Base-by-base conservation (phyloP, 23 tunicate genomes). In the Ascidia mentula region DNA sequence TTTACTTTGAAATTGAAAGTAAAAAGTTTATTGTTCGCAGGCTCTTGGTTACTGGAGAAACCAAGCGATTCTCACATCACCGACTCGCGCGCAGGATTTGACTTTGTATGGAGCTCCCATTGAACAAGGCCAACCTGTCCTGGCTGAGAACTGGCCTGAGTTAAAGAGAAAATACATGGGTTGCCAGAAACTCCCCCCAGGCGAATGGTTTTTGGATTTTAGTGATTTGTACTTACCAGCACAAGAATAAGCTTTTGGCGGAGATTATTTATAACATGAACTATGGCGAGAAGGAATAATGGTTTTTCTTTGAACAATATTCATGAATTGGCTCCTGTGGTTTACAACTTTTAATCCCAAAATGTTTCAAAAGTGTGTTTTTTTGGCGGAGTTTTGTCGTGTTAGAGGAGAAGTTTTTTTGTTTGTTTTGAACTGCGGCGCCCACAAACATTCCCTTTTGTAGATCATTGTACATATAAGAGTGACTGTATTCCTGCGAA, bases 101-200 rank as follows among this genome's bases (percentile, higher is more conserved):
- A 88, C 92, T 15, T 38, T 88, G 28, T 88, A 80, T 69, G 92
- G 92, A 30, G 92, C 92, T 32, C 87, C 92, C 18, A 38, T 82
- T 6, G 33, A 31, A 28, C 45, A 72, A 38, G 89, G 83, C 8
- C 42, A 69, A 33, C 83, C 83, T 26, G 45, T 30, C 73, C 70
- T 40, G 0, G 53, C 75, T 6, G 78, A 78, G 30, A 32, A 70
- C 40, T 40, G 59, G 33, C 37, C 37, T 74, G 32, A 75, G 28
- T 59, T 80, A 0, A 75, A 59, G 53, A 42, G 76, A 13, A 42
- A 40, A n/a, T 72, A 80, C 77, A 81, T 80, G 87, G 92, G 92
- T 18, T 88, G 92, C 61, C 92, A 88, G 40, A 78, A 53, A 18
- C 26, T 88, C 13, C 74, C 80, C 32, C 37, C 35, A 37, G 32